Base-by-base conservation (phyloP, 2,113 vertebrate genomes). In the Aegotheles bennettii region DNA sequence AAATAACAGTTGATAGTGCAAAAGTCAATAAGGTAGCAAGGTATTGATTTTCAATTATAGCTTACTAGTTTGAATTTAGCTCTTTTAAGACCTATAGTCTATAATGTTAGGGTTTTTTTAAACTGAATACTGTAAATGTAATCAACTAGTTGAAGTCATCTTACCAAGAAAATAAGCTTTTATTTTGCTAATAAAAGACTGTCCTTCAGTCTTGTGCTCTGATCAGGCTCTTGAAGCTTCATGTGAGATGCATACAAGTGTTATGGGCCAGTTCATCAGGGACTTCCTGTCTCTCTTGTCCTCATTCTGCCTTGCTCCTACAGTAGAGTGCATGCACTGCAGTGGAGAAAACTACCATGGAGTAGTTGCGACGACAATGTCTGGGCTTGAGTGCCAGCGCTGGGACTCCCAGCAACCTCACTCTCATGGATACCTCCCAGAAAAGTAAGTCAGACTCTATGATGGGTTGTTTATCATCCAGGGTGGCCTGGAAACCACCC, bases 311-410 rank as follows among this genome's bases (percentile, higher is more conserved):
- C 26, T 91, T 96, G 7, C 6, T 92, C 45, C 21, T 84, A n/a
- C 96, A 99, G 99, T 98, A 56, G 98, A 99, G 56, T 99, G 99
- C 31, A 99, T 99, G 67, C 96, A 98, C 26, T 99, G 99, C 98
- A 99, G 97, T 26, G 99, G 99, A 47, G 99, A 99, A 96, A 91
- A 98, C 83, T 99, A 99, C 70, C 98, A 96, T 8, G 99, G 99
- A 25, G 98, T 98, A 84, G 85, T 97, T 86, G 96, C 98, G 51
- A 98, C 76, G 60, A 99, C 99, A 2, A 54, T 25, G 3, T 98
- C 98, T 48, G 98, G 98, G 31, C 38, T 94, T 13, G 48, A 95
- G 28, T 98, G 98, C 78, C 98, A 98, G 92, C 36, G 97, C 68
- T 99, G 99, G 99, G 97, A 98, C 93, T 97, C 98, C 8, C 99